These are phyloP conservation scores for Caenorhabditis sp. DNA, from an alignment of 2,888 invertebrate species.

Conservation along the genomic window DNA sequence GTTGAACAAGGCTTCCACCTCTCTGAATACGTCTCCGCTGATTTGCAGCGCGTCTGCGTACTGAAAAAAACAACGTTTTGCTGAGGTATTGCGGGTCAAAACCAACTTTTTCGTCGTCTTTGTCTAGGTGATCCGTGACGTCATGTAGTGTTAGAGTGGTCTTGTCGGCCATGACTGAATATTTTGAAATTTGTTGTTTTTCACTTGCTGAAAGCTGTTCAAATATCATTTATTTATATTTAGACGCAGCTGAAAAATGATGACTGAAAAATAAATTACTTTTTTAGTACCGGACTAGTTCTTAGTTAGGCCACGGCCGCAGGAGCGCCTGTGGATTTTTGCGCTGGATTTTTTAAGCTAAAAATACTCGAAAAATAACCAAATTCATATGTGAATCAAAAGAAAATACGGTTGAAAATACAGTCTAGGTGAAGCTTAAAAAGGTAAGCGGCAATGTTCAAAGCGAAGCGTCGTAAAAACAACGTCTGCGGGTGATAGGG, in stretches of 20 bases:
- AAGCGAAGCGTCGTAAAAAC: too few species aligned
- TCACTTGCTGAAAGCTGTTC: slow-evolving; percentile 4
- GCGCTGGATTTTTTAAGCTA: too few species aligned
- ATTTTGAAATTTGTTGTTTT: background rate
- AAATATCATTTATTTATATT: slow-evolving; percentile 21
- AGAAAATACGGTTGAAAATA: too few species aligned
- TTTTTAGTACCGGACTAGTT: too few species aligned
- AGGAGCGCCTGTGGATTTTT: too few species aligned
- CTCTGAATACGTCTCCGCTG: slow-evolving; percentile 58
- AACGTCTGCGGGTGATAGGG: too few species aligned
- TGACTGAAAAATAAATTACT: too few species aligned
- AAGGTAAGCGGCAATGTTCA: too few species aligned
- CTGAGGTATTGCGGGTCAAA: background rate
- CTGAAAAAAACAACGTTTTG: slow-evolving; percentile 27
- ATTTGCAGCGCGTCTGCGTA: slow-evolving; percentile 56
- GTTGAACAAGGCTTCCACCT: slow-evolving; percentile 60
- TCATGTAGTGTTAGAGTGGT: slow-evolving; percentile 27
- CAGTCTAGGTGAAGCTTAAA: too few species aligned
- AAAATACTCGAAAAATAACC: too few species aligned
- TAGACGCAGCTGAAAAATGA: slow-evolving; percentile 20
- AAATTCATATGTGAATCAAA: too few species aligned
- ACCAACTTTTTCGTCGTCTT: slow-evolving; percentile 31
- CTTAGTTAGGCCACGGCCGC: too few species aligned
- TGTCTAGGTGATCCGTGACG: slow-evolving; percentile 39
- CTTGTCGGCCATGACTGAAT: slow-evolving; percentile 32